Percentiles rank a stretch among this genome's conserved stretches.
Conservation (phyloP, 2,797 vertebrate species). For the Balearica regulorum region DNA sequence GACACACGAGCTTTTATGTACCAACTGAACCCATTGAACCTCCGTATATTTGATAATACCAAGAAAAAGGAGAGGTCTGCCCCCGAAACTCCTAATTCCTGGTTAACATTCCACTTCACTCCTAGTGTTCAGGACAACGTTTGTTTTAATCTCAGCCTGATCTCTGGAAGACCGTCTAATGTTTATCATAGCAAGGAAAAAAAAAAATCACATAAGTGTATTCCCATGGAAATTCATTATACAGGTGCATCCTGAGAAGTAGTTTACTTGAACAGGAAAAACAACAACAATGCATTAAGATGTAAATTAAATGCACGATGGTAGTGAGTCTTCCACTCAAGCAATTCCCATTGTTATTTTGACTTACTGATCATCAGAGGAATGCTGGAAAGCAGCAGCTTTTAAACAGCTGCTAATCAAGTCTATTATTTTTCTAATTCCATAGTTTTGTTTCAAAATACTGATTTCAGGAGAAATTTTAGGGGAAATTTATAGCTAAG, state of each 20-base stretch:
- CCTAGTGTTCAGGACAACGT: neutral
- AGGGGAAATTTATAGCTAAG: neutral
- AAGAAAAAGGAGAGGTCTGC: neutral
- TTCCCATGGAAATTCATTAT: slow-evolving; percentile 2
- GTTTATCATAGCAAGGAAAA: neutral
- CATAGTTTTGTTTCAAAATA: slow-evolving; percentile 17
- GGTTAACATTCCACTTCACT: neutral
- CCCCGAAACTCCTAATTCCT: neutral
- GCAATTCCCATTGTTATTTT: slow-evolving; percentile 26
- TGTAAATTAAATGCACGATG: slow-evolving; percentile 24
- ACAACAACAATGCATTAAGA: slow-evolving; percentile 14
- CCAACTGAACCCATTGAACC: neutral
- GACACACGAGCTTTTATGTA: neutral
- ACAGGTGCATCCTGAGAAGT: slow-evolving; percentile 12
- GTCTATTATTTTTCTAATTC: slow-evolving; percentile 31
- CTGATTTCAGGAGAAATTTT: neutral
- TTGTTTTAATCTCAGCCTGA: neutral
- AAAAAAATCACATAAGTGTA: neutral
- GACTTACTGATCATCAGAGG: neutral
- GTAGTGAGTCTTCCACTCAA: neutral
- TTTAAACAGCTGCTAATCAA: slow-evolving; percentile 14
- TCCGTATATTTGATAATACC: neutral
- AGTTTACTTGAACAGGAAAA: slow-evolving; percentile 10
- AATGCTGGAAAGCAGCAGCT: neutral
- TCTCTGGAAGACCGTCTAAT: neutral